Evolutionary conservation across 1,140 invertebrate genomes (phyloP).

Genomic region (Luehdorfia chinensis): DNA sequence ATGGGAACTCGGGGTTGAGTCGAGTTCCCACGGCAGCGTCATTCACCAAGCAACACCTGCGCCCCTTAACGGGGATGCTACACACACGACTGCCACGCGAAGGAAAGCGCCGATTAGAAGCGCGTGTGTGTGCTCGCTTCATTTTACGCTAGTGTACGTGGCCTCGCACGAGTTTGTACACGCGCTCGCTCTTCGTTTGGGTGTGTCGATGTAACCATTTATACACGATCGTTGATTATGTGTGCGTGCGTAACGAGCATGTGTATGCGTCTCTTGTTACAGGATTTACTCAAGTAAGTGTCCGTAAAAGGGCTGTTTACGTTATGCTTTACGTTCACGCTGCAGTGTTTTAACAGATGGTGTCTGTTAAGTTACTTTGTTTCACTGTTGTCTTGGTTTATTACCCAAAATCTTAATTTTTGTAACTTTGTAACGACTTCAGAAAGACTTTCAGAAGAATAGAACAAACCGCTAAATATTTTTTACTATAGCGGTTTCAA

Average conservation of each 20-base stretch:
- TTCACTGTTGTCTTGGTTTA: too few species aligned
- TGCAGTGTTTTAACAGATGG: conserved; percentile 24
- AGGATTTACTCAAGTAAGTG: conserved; percentile 40
- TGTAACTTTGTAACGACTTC: too few species aligned
- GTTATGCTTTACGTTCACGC: conserved; percentile 24
- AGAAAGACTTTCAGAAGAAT: too few species aligned
- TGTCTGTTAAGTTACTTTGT: too few species aligned
- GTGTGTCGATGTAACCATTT: conserved; percentile 16
- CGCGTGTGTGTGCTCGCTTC: conserved; percentile 35
- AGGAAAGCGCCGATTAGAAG: conserved; percentile 61
- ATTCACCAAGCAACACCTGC: conserved; percentile 68
- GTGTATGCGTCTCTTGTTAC: conserved; percentile 25
- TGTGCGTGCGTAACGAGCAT: conserved; percentile 28
- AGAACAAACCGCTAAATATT: too few species aligned
- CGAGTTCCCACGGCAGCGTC: conserved; percentile 68
- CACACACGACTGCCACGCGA: conserved; percentile 70
- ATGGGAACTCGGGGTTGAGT: conserved; percentile 68
- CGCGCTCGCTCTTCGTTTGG: conserved; percentile 9
- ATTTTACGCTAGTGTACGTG: conserved; percentile 31
- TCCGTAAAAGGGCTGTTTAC: conserved; percentile 46
- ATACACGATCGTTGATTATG: background rate
- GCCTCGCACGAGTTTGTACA: conserved; percentile 19
- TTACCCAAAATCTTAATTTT: too few species aligned
- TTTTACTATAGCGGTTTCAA: too few species aligned
- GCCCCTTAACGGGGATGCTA: conserved; percentile 66